These are phyloP conservation scores for Spisula solida DNA, from an alignment of 2,888 invertebrate species.

Conservation along the genomic window DNA sequence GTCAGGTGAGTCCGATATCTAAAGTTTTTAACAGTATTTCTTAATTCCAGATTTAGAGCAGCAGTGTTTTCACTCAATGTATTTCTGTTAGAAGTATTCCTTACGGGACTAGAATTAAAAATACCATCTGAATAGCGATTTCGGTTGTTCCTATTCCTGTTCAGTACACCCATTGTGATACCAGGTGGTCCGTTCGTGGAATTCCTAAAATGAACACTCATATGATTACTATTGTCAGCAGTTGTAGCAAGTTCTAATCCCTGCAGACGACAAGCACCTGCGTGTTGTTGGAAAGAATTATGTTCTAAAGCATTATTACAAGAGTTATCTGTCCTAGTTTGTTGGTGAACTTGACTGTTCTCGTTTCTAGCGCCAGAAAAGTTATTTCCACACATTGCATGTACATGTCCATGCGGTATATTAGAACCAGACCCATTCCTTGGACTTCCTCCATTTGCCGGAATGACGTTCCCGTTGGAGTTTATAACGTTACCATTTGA, in stretches of 20 bases:
- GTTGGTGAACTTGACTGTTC: neutral
- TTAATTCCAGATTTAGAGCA: conserved; percentile 63
- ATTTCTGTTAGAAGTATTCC: conserved; percentile 44
- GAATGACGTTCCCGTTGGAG: neutral
- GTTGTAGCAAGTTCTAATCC: neutral
- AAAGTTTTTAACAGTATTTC: conserved; percentile 55
- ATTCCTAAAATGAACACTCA: conserved; percentile 64
- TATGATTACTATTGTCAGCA: conserved; percentile 28
- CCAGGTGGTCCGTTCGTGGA: conserved; percentile 49
- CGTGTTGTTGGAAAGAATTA: neutral
- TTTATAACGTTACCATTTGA: conserved; percentile 7
- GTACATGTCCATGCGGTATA: neutral
- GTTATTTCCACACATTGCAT: conserved; percentile 13
- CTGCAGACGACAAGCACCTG: conserved; percentile 1
- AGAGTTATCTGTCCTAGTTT: neutral
- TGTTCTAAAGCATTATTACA: neutral
- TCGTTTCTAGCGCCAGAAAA: neutral
- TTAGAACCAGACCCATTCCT: neutral
- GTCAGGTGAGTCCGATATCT: conserved; percentile 31
- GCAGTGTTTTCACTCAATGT: conserved; percentile 35
- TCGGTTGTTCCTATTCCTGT: conserved; percentile 52
- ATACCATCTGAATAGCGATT: conserved; percentile 60
- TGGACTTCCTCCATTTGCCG: neutral
- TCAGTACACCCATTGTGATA: conserved; percentile 65
- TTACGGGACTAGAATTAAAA: conserved; percentile 46